Conservation (phyloP, 2,113 vertebrate genomes). For the Theristicus caerulescens region DNA sequence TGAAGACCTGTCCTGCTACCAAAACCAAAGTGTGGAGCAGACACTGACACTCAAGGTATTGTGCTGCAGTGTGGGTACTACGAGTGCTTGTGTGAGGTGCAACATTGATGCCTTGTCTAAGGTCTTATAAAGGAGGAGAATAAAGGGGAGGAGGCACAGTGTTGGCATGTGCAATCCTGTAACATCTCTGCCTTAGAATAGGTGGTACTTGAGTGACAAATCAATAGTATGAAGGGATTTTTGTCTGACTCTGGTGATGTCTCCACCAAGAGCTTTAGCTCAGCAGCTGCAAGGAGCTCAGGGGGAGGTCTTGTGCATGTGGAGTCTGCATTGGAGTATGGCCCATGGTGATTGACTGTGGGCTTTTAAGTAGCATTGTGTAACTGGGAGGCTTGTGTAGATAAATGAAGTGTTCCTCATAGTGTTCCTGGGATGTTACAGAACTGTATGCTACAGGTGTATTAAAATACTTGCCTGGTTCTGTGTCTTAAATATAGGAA, state of each 20-base stretch:
- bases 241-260: neutral
- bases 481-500: neutral
- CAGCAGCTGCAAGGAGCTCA: neutral
- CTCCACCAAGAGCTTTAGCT: neutral
- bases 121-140: neutral
- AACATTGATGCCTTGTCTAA: no score
- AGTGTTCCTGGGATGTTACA: neutral
- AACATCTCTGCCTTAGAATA: rapidly evolving
- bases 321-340: neutral
- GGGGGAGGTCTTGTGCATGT: neutral
- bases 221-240: rapidly evolving
- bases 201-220: neutral
- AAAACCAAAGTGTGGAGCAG: rapidly evolving
- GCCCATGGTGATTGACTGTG: rapidly evolving
- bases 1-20: rapidly evolving
- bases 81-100: rapidly evolving
- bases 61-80: rapidly evolving
- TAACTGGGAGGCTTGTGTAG: neutral
- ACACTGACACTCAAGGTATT: rapidly evolving
- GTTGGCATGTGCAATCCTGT: rapidly evolving
- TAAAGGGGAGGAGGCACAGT: rapidly evolving
- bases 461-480: neutral
- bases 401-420: neutral
- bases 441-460: rapidly evolving
- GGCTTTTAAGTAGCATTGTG: neutral